Conservation (phyloP, 1,140 invertebrate species). For the Anoplolepis gracilipes region DNA sequence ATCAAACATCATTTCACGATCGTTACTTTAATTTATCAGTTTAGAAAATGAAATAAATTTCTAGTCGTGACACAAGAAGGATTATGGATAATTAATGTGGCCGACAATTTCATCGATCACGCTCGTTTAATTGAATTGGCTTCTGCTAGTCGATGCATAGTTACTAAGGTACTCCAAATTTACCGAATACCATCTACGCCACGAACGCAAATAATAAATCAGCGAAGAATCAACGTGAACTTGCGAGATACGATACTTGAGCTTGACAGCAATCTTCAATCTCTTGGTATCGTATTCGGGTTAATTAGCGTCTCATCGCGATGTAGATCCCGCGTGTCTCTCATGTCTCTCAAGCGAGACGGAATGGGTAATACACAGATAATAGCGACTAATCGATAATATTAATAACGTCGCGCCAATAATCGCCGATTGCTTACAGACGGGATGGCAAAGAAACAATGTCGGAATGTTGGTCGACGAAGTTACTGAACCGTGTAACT, state of each 20-base stretch:
- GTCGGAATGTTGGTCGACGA: conserved; percentile 17
- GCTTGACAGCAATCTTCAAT: neutral
- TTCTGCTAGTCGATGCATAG: neutral
- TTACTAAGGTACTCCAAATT: neutral
- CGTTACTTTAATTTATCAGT: conserved; percentile 29
- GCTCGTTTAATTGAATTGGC: conserved; percentile 33
- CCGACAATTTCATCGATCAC: conserved; percentile 26
- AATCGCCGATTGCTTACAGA: conserved; percentile 41
- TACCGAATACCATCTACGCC: neutral
- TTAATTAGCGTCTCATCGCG: conserved; percentile 67
- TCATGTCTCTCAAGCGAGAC: conserved; percentile 48
- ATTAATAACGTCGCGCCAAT: conserved; percentile 65
- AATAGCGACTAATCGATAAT: conserved; percentile 69
- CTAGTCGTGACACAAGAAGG: neutral
- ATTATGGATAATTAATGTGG: conserved; percentile 40
- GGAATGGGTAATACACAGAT: neutral
- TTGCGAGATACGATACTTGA: conserved; percentile 34
- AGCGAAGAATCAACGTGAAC: neutral
- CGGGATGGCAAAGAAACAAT: conserved; percentile 39
- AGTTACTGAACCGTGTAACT: conserved; percentile 10
- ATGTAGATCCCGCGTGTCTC: conserved; percentile 28
- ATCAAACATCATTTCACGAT: neutral
- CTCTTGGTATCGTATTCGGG: conserved; percentile 45
- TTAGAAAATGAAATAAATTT: conserved; percentile 11
- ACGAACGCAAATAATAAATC: neutral